Percentiles rank a stretch among this genome's conserved stretches.
Conservation (phyloP, 2,113 vertebrate genomes). For the Aleadryas rufinucha region DNA sequence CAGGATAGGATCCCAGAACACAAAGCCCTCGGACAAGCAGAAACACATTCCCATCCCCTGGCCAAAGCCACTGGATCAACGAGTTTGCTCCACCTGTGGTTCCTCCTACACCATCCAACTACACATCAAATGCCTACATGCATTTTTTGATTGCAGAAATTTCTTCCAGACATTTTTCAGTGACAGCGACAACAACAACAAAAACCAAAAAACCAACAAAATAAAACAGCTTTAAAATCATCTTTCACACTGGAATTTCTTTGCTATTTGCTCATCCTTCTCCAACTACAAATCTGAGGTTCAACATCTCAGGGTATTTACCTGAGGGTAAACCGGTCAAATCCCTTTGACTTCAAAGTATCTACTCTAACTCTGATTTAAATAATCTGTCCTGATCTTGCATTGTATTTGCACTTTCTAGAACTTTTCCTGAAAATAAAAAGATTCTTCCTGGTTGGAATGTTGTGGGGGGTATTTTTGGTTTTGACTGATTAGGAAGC, state of each 20-base stretch:
- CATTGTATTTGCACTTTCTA: background rate
- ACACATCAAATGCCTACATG: fast-evolving
- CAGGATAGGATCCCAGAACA: background rate
- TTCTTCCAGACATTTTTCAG: background rate
- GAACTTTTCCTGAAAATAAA: background rate
- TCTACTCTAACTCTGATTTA: background rate
- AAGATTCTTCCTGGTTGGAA: background rate
- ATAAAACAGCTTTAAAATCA: background rate
- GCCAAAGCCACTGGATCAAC: background rate
- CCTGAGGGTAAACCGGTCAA: background rate
- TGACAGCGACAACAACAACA: background rate
- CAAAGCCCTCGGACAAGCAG: background rate
- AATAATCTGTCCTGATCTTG: background rate
- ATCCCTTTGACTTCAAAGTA: background rate
- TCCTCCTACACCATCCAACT: background rate
- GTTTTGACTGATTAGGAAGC: background rate
- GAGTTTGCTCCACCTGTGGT: background rate
- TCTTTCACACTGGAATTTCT: background rate
- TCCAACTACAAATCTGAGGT: background rate
- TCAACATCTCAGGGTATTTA: background rate
- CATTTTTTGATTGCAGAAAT: background rate
- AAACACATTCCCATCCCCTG: background rate
- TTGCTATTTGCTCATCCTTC: background rate
- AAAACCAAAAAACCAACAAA: background rate
- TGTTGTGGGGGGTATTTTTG: background rate